Conservation (phyloP, 1,140 invertebrate genomes). For the Drosophila oshimai region DNA sequence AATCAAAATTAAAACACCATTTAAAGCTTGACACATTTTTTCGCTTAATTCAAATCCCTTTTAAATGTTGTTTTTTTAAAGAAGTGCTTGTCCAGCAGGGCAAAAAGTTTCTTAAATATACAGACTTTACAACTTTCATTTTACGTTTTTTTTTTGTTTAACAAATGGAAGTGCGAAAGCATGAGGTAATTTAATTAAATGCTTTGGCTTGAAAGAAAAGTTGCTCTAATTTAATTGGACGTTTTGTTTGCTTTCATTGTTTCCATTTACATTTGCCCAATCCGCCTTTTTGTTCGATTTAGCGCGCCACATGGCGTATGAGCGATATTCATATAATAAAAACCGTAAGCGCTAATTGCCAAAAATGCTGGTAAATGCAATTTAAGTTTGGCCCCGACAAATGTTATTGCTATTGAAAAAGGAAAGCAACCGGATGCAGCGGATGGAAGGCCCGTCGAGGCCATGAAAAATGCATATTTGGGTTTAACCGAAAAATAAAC, state of each 20-base stretch:
- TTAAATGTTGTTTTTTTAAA: conserved; percentile 22
- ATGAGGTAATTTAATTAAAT: conserved; percentile 64
- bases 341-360: conserved; percentile 58
- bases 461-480: conserved; percentile 80
- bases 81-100: conserved; percentile 5
- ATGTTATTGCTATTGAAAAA: conserved; percentile 77
- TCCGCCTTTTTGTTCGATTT: conserved; percentile 58
- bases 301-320: conserved; percentile 52
- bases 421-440: conserved; percentile 13
- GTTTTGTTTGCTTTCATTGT: conserved; percentile 57
- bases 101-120: conserved; percentile 17
- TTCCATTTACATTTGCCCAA: conserved; percentile 44
- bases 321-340: conserved; percentile 45
- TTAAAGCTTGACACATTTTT: neutral
- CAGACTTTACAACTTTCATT: conserved; percentile 21
- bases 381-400: conserved; percentile 62
- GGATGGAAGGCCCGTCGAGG: conserved; percentile 24
- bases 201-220: conserved; percentile 63
- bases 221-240: conserved; percentile 71
- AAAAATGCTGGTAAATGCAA: conserved; percentile 68
- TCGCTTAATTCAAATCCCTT: conserved; percentile 7
- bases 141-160: neutral
- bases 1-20: neutral
- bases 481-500: conserved; percentile 77
- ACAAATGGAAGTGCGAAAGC: neutral